phyloP scores from a whole-genome alignment of 2,888 invertebrate genomes.

The Oscheius sp. region DNA sequence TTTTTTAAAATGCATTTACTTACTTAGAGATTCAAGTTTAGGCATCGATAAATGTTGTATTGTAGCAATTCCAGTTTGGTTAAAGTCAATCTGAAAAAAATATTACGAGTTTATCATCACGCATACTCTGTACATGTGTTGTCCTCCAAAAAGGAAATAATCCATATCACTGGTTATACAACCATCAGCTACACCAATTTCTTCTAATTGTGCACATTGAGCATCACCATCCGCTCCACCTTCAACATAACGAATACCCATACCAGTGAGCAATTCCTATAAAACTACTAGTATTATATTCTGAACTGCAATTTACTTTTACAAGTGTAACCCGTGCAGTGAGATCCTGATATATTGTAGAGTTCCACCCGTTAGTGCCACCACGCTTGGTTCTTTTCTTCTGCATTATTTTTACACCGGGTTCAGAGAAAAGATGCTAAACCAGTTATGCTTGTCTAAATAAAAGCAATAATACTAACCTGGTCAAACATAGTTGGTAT shows the following conservation, averaged over 20 bases:
- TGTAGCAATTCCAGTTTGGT: constrained; percentile 51
- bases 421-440: constrained; percentile 13
- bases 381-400: constrained; percentile 10
- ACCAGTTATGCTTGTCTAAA: not conserved
- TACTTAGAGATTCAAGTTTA: constrained; percentile 26
- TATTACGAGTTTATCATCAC: no score
- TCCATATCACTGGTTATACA: constrained; percentile 98
- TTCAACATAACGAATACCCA: constrained; percentile 90
- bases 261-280: constrained; percentile 79
- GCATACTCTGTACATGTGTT: constrained; percentile 83
- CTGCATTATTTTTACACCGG: constrained; percentile 15
- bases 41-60: constrained; percentile 30
- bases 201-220: constrained; percentile 91
- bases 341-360: constrained; percentile 12
- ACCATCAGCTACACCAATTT: constrained; percentile 80
- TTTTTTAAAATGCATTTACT: not conserved
- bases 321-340: constrained; percentile 7
- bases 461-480: not conserved
- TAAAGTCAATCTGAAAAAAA: constrained; percentile 19
- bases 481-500: constrained; percentile 11
- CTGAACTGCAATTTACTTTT: not conserved
- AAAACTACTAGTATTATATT: not conserved
- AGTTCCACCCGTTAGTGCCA: constrained; percentile 24
- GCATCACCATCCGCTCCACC: constrained; percentile 98
- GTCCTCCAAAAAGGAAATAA: constrained; percentile 95